A percentile compares a stretch with the other conserved stretches of the same genome.
phyloP scores from a whole-genome alignment of 1,140 invertebrate genomes.

The Marisa cornuarietis region DNA sequence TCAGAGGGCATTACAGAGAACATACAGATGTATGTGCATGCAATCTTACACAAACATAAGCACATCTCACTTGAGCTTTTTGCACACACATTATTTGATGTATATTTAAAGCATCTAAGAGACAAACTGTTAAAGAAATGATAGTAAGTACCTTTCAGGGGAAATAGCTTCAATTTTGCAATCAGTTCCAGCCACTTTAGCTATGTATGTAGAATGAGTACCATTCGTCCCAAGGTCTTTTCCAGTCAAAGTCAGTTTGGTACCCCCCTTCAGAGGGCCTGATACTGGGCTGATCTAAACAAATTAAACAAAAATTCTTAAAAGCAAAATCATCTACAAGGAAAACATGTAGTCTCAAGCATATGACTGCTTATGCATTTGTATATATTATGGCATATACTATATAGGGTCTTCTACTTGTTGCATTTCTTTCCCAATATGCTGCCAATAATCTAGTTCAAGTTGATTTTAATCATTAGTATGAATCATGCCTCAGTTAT shows the following conservation, averaged over 20 bases:
- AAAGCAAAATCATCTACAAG: not conserved
- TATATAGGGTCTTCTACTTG: not conserved
- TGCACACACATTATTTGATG: too few relatives aligned
- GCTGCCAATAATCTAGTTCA: not conserved
- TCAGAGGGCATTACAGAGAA: too few relatives aligned
- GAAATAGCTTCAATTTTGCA: not conserved
- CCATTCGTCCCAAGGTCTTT: constrained; percentile 57
- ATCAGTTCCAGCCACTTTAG: not conserved
- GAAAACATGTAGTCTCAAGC: not conserved
- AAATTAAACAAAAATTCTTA: not conserved
- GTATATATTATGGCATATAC: not conserved
- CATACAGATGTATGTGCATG: too few relatives aligned
- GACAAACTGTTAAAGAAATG: too few relatives aligned
- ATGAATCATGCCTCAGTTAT: not conserved
- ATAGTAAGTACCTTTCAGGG: not conserved
- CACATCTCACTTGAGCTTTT: too few relatives aligned
- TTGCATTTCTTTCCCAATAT: not conserved
- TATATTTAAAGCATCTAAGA: too few relatives aligned
- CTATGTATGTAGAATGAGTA: constrained; percentile 13
- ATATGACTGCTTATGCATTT: not conserved
- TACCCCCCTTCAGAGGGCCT: constrained; percentile 62
- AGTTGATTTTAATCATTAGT: not conserved
- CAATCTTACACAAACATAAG: too few relatives aligned
- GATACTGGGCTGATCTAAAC: constrained; percentile 56
- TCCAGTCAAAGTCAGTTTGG: constrained; percentile 57